phyloP scores from a whole-genome alignment of 2,113 vertebrate species.

The Tichodroma muraria region DNA sequence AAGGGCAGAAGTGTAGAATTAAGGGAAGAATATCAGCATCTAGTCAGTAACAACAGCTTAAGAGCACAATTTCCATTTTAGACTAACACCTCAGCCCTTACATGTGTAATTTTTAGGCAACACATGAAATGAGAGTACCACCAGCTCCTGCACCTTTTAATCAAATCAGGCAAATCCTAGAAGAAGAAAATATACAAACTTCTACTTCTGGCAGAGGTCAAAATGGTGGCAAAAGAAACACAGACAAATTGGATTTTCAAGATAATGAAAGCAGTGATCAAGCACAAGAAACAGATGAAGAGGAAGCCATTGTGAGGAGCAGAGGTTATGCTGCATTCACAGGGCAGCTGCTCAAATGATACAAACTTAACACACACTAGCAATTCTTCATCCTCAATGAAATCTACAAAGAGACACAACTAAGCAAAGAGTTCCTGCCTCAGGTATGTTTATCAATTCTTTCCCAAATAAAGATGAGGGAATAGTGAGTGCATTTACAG shows the following conservation, averaged over 20 bases:
- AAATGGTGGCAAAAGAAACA: not conserved
- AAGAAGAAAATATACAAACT: not conserved
- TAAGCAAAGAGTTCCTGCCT: not conserved
- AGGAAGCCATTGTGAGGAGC: not conserved
- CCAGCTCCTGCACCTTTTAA: not conserved
- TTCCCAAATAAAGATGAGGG: not conserved
- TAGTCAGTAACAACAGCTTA: not conserved
- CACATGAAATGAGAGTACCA: not conserved
- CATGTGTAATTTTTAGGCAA: not conserved
- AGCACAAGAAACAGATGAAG: not conserved
- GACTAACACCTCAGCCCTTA: not conserved
- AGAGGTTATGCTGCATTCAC: not conserved
- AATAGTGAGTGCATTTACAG: not conserved
- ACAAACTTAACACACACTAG: not conserved
- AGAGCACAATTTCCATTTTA: not conserved
- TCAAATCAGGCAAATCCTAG: not conserved
- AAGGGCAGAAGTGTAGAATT: not conserved
- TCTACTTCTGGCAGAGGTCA: not conserved
- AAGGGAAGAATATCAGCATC: not conserved
- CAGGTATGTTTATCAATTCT: not conserved
- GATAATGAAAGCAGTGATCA: not conserved
- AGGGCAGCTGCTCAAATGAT: not conserved
- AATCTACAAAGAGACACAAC: not conserved
- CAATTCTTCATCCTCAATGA: not conserved
- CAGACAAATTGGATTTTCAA: not conserved